phyloP scores from a whole-genome alignment of 2,888 invertebrate genomes.

The Eudemis profundana region DNA sequence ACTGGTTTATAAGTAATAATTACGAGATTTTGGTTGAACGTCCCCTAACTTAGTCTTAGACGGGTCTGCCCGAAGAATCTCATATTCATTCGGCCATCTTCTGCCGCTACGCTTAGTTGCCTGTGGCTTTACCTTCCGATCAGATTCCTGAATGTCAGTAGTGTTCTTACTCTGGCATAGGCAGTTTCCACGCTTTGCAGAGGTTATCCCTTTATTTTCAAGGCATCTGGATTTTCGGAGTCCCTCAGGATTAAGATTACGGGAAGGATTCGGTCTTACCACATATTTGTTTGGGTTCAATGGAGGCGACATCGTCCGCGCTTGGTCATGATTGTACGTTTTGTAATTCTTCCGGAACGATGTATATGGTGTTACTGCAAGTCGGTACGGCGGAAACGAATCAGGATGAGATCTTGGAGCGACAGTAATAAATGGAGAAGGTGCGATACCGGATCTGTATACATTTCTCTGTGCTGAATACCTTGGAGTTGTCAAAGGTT shows the following conservation, averaged over 20 bases:
- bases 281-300: no score
- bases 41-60: no score
- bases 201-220: not conserved
- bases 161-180: not conserved
- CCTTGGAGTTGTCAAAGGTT: not conserved
- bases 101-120: no score
- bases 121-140: not conserved
- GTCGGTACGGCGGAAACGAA: not conserved
- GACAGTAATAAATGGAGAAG: not conserved
- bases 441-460: not conserved
- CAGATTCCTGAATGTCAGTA: not conserved
- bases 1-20: no score
- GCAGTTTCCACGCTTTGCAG: not conserved
- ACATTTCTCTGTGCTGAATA: not conserved
- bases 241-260: no score
- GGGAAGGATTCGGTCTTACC: no score
- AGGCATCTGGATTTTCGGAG: not conserved
- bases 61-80: no score
- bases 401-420: not conserved
- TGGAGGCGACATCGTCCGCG: no score
- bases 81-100: no score
- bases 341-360: not conserved
- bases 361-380: not conserved
- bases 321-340: no score
- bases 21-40: no score